These are phyloP conservation scores for Phalanger gymnotis DNA, from an alignment of 2,797 vertebrate genomes.

Conservation along the genomic window DNA sequence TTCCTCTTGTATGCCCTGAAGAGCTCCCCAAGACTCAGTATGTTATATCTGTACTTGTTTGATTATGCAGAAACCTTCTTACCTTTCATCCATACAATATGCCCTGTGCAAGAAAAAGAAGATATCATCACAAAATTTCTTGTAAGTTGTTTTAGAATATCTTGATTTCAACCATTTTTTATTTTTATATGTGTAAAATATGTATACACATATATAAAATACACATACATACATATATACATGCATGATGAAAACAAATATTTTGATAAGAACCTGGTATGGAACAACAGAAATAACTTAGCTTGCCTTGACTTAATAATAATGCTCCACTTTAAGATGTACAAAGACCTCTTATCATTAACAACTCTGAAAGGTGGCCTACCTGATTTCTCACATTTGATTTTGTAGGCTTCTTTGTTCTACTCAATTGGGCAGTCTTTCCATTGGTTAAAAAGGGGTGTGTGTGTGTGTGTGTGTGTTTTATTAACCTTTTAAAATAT, in stretches of 20 bases:
- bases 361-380: neutral
- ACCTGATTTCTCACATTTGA: neutral
- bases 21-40: conserved; percentile 89
- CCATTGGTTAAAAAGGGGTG: neutral
- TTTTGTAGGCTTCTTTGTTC: neutral
- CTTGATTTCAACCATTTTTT: too few species aligned
- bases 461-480: neutral
- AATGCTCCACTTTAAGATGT: neutral
- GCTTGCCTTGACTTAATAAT: neutral
- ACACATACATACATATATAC: too few species aligned
- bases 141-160: conserved; percentile 79
- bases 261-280: neutral
- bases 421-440: neutral
- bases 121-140: conserved; percentile 84
- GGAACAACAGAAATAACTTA: neutral
- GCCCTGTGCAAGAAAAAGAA: conserved; percentile 86
- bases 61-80: conserved; percentile 95
- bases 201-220: too few species aligned
- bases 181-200: too few species aligned
- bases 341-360: neutral
- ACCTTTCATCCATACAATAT: conserved; percentile 95
- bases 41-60: conserved; percentile 90
- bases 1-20: conserved; percentile 95
- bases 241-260: neutral
- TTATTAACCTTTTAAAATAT: neutral